Evolutionary conservation across 2,113 vertebrate genomes (phyloP).

Genomic region (Clupea harengus): DNA sequence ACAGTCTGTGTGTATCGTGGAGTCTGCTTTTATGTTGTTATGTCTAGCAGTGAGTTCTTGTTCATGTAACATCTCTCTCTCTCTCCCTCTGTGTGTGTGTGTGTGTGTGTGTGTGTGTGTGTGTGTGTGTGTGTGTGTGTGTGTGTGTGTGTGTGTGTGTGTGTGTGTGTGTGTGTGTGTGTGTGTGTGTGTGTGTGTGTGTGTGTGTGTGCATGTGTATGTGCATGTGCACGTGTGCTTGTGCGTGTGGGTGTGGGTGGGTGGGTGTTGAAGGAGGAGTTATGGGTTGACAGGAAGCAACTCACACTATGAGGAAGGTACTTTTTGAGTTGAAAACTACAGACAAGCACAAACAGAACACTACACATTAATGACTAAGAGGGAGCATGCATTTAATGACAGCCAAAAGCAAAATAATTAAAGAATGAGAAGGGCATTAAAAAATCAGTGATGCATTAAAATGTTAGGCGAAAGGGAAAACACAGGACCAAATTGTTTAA

Average conservation of each 20-base stretch:
- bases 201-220: slow-evolving; percentile 13
- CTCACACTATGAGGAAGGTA: background rate
- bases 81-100: background rate
- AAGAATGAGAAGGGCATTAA: background rate
- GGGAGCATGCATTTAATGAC: slow-evolving; percentile 7
- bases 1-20: slow-evolving; percentile 7
- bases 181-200: background rate
- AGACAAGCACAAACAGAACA: slow-evolving; percentile 23
- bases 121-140: background rate
- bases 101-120: background rate
- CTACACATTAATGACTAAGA: slow-evolving; percentile 10
- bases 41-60: slow-evolving; percentile 9
- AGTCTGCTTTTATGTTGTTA: background rate
- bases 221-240: background rate
- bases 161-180: background rate
- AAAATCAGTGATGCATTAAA: background rate
- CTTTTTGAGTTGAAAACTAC: slow-evolving; percentile 3
- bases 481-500: slow-evolving; percentile 5
- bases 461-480: slow-evolving; percentile 5
- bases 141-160: background rate
- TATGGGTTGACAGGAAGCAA: background rate
- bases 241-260: slow-evolving; percentile 11
- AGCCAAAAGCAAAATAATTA: background rate
- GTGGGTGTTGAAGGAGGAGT: background rate
- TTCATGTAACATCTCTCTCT: background rate